A percentile compares a stretch with the other conserved stretches of the same genome.
Evolutionary conservation across 1,140 invertebrate genomes (phyloP).

Genomic region (Vollenhovia emeryi): DNA sequence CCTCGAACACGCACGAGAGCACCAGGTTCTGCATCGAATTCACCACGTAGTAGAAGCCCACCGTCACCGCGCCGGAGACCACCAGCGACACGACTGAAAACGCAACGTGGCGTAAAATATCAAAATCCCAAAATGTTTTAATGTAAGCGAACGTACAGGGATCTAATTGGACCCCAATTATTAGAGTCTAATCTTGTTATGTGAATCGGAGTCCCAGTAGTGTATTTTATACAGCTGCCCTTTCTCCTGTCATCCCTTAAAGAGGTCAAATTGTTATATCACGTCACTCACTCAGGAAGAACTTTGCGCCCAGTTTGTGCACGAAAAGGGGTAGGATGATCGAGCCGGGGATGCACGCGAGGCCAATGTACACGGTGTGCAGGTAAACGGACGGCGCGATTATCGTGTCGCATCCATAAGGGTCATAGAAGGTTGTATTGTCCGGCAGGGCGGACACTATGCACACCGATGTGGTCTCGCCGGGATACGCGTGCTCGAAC

Average conservation of each 20-base stretch:
- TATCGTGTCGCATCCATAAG: slow-evolving; percentile 73
- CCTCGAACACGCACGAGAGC: slow-evolving; percentile 91
- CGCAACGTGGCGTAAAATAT: neutral
- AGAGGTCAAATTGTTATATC: neutral
- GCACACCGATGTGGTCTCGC: slow-evolving; percentile 89
- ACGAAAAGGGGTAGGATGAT: slow-evolving; percentile 90
- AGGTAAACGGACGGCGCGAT: slow-evolving; percentile 89
- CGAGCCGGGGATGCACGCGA: slow-evolving; percentile 91
- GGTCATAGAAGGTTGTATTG: slow-evolving; percentile 79
- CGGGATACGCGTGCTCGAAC: slow-evolving; percentile 88
- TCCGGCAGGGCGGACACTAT: slow-evolving; percentile 87
- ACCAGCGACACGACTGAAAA: slow-evolving; percentile 89
- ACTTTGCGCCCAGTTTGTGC: slow-evolving; percentile 90
- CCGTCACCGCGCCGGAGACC: slow-evolving; percentile 90
- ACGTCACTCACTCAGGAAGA: slow-evolving; percentile 90
- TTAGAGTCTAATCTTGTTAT: neutral
- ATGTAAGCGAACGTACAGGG: neutral
- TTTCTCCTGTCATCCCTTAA: neutral
- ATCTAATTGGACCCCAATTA: neutral
- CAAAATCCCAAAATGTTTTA: neutral
- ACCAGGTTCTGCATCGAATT: slow-evolving; percentile 90
- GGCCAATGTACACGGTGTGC: slow-evolving; percentile 90
- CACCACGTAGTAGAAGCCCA: slow-evolving; percentile 91
- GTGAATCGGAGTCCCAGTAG: neutral
- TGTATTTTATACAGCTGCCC: neutral